Evolutionary conservation across 2,797 vertebrate genomes (phyloP).

Genomic region (Decapterus maruadsi): DNA sequence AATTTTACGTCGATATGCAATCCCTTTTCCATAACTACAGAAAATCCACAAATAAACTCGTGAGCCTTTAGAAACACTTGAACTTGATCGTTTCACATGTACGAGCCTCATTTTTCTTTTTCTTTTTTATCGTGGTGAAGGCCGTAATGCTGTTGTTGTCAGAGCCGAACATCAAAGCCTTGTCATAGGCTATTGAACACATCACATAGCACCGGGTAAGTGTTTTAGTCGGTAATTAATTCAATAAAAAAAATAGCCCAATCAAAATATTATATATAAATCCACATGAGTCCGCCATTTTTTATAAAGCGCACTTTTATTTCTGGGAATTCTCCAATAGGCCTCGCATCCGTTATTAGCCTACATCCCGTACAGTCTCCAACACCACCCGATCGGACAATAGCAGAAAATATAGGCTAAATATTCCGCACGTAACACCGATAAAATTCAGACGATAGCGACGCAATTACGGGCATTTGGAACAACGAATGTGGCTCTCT

Average conservation of each 20-base stretch:
- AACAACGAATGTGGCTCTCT: constrained; percentile 14
- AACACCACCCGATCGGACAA: constrained; percentile 62
- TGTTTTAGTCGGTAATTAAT: neutral
- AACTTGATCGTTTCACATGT: constrained; percentile 17
- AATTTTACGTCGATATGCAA: constrained; percentile 24
- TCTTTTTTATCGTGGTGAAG: constrained; percentile 28
- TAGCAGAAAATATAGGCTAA: constrained; percentile 50
- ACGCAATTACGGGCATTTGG: neutral
- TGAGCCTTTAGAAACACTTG: neutral
- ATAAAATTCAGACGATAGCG: constrained; percentile 3
- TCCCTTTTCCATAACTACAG: neutral
- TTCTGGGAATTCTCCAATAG: constrained; percentile 63
- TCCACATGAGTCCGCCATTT: constrained; percentile 1
- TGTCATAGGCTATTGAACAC: constrained; percentile 4
- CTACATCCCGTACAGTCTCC: constrained; percentile 48
- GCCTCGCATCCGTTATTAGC: constrained; percentile 77
- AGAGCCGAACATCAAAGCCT: constrained; percentile 38
- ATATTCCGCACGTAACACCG: constrained; percentile 35
- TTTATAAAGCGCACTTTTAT: constrained; percentile 29
- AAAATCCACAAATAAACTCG: constrained; percentile 15
- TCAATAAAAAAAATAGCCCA: neutral
- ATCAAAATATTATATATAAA: constrained; percentile 2
- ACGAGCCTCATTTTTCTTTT: constrained; percentile 10
- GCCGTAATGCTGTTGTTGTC: constrained; percentile 48
- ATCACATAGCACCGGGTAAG: neutral